Conservation (phyloP, 1,140 invertebrate genomes). For the Eurytemora carolleeae region DNA sequence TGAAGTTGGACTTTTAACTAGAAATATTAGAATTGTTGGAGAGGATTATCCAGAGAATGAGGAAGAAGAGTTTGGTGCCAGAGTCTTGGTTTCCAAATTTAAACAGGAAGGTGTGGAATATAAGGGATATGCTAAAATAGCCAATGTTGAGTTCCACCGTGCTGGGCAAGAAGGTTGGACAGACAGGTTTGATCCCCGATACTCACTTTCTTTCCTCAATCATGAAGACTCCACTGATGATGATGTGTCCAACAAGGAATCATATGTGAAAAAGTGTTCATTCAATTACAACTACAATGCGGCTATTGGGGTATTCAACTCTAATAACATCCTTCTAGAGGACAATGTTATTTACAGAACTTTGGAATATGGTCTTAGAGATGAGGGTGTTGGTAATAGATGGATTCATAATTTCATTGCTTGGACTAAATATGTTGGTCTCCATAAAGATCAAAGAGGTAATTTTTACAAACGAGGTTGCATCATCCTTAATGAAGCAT, state of each 20-base stretch:
- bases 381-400: conserved; percentile 14
- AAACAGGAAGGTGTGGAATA: conserved; percentile 10
- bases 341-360: conserved; percentile 16
- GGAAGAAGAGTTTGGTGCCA: conserved; percentile 16
- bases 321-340: conserved; percentile 9
- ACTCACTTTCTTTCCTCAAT: conserved; percentile 8
- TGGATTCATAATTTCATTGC: conserved; percentile 14
- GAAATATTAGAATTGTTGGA: conserved; percentile 17
- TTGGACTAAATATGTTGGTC: conserved; percentile 14
- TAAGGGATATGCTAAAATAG: conserved; percentile 11
- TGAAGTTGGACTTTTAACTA: conserved; percentile 16
- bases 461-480: conserved; percentile 13
- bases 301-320: conserved; percentile 15
- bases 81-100: conserved; percentile 14
- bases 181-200: conserved; percentile 14
- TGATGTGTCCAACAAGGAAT: neutral
- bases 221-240: conserved; percentile 4
- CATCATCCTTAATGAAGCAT: conserved; percentile 15
- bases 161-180: conserved; percentile 16
- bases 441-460: conserved; percentile 10
- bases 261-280: conserved; percentile 13
- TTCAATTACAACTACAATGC: conserved; percentile 16
- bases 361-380: conserved; percentile 15
- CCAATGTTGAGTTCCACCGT: conserved; percentile 14
- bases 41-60: conserved; percentile 10